phyloP scores from a whole-genome alignment of 2,888 invertebrate species.

The Eulithis prunata region DNA sequence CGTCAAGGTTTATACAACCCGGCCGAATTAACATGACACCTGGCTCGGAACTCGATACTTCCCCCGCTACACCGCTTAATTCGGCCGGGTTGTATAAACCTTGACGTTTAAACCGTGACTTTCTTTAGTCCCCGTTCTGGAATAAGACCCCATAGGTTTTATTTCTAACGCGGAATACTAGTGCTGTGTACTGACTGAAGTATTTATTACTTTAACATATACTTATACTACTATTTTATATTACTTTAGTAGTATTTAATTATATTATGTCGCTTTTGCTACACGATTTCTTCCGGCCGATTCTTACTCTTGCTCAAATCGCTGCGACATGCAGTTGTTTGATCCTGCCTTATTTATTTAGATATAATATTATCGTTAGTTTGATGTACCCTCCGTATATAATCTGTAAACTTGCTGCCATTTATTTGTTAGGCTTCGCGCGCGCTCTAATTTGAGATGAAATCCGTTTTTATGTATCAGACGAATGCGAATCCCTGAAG shows the following conservation, averaged over 20 bases:
- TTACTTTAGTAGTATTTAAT: not conserved
- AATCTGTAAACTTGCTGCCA: slow-evolving; percentile 39
- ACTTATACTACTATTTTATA: too few relatives aligned
- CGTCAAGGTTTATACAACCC: too few relatives aligned
- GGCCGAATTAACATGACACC: too few relatives aligned
- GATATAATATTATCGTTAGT: slow-evolving; percentile 51
- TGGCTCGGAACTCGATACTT: too few relatives aligned
- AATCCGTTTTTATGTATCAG: not conserved
- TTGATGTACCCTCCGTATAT: slow-evolving; percentile 47
- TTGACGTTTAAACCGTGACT: too few relatives aligned
- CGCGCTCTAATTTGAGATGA: slow-evolving; percentile 2
- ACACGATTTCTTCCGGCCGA: slow-evolving; percentile 46
- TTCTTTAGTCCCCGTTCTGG: too few relatives aligned
- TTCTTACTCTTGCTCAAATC: slow-evolving; percentile 42
- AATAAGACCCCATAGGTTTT: too few relatives aligned
- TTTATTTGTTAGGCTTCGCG: slow-evolving; percentile 26
- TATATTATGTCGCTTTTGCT: not conserved
- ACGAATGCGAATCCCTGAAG: not conserved
- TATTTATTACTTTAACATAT: too few relatives aligned
- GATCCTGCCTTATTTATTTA: slow-evolving; percentile 63
- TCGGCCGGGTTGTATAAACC: too few relatives aligned
- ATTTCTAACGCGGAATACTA: too few relatives aligned
- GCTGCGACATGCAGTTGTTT: slow-evolving; percentile 37
- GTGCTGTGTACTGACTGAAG: not conserved
- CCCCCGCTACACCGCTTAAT: too few relatives aligned